Base-by-base conservation (phyloP, 2,113 vertebrate genomes). In the Myodes glareolus region DNA sequence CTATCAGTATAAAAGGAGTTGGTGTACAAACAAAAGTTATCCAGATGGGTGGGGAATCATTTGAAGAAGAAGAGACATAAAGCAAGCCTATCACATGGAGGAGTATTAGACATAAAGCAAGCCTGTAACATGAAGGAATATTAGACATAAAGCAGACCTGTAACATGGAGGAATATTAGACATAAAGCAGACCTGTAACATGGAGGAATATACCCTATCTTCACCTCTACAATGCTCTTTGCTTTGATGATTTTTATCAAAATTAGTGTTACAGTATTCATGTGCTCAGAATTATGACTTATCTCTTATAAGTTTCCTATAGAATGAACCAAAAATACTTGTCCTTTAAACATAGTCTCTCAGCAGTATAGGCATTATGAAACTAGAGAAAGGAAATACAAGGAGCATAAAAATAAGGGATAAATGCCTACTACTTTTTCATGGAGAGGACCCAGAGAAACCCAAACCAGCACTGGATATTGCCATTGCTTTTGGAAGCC, bases 131-230 rank as follows among this genome's bases (percentile, higher is more conserved):
- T 45, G 45, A 5, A 45, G 45, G 45, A 45, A 45, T 45, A 45
- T 45, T 45, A 45, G 45, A 45, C 45, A 45, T 5, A 45, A 45
- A 45, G 45, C 45, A 45, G 45, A 45, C 45, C 45, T 45, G 5
- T 45, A 4, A 55, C 55, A 55, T 17, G 55, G 16, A 55, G 55
- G 16, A 55, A 55, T 55, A 17, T 55, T 55, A 55, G 50, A 52
- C 61, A 29, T 17, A 65, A 12, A 3, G 2, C 2, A 58, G 16
- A 2, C 1, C 1, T 31, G 23, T 72, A 16, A 27, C 7, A 63
- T 42, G 72, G 25, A 81, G 4, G 33, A 76, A 39, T 10, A 27
- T 0, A 2, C 3, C 14, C 12, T 88, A 45, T 11, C 1, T 88
- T 85, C 92, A 23, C 39, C 47, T 88, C 36, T 19, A 8, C 27